Evolutionary conservation across 2,113 vertebrate species (phyloP).

Genomic region (Nicator chloris): DNA sequence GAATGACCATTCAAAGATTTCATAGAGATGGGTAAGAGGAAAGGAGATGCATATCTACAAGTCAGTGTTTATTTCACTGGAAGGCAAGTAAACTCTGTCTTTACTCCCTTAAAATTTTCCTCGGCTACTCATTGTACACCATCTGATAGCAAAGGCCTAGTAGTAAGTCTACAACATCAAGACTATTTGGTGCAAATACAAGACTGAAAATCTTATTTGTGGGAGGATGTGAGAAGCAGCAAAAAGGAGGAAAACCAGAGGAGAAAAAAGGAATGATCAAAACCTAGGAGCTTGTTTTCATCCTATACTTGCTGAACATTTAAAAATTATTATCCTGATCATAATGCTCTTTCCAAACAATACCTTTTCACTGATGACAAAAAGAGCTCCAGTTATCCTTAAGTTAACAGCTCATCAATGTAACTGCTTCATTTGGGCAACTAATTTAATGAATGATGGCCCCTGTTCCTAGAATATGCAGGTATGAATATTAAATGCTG

Average conservation of each 20-base stretch:
- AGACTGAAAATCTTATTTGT: not conserved
- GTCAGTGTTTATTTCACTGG: not conserved
- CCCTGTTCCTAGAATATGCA: conserved; percentile 31
- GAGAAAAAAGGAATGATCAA: not conserved
- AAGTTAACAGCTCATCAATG: conserved; percentile 38
- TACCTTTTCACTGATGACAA: not conserved
- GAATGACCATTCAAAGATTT: not conserved
- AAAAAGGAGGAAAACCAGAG: not conserved
- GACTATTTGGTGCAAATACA: not conserved
- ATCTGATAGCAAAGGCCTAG: not conserved
- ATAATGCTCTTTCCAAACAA: not conserved
- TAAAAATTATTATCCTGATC: not conserved
- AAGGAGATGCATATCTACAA: not conserved
- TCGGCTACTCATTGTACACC: not conserved
- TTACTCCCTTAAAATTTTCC: not conserved
- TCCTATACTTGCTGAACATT: not conserved
- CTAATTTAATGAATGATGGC: conserved; percentile 56
- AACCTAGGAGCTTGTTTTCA: not conserved
- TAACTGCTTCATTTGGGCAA: conserved; percentile 36
- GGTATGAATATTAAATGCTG: conserved; percentile 45
- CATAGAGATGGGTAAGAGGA: not conserved
- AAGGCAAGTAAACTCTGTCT: not conserved
- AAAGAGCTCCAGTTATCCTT: conserved; percentile 27
- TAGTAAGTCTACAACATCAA: not conserved
- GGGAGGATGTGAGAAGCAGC: not conserved